Evolutionary conservation across 2,888 invertebrate species (phyloP).

Genomic region (Caradrina kadenii): DNA sequence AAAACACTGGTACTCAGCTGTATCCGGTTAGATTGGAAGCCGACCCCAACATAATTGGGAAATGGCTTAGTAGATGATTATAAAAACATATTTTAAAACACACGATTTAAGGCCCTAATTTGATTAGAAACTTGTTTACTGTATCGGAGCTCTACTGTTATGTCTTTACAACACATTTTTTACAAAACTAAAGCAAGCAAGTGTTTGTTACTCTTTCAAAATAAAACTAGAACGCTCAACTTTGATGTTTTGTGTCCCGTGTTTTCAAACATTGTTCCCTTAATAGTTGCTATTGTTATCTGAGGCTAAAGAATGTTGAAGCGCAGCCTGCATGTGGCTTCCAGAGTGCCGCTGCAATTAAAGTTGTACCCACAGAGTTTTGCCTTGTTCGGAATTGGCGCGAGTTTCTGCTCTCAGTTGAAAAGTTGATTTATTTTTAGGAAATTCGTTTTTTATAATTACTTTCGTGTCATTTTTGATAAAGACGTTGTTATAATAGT

Average conservation of each 20-base stretch:
- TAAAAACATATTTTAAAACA: too few relatives aligned
- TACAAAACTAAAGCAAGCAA: not conserved
- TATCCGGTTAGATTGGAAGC: too few relatives aligned
- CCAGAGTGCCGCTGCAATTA: slow-evolving; percentile 49
- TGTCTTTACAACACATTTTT: too few relatives aligned
- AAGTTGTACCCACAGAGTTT: slow-evolving; percentile 42
- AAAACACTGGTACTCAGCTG: too few relatives aligned
- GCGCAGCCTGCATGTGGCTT: slow-evolving; percentile 35
- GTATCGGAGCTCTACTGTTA: too few relatives aligned
- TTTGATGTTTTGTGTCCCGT: slow-evolving; percentile 24
- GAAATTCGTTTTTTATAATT: not conserved
- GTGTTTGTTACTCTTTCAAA: not conserved
- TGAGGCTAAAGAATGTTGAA: slow-evolving; percentile 36
- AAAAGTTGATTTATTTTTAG: slow-evolving; percentile 12
- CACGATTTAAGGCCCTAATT: too few relatives aligned
- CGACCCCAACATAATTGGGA: too few relatives aligned
- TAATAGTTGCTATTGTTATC: slow-evolving; percentile 41
- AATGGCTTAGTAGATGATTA: too few relatives aligned
- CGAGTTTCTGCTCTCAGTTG: slow-evolving; percentile 1
- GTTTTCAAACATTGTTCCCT: slow-evolving; percentile 17
- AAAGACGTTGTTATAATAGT: not conserved
- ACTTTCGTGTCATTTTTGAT: not conserved
- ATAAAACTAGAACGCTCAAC: slow-evolving; percentile 2
- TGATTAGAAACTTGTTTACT: too few relatives aligned
- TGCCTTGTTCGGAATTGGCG: slow-evolving; percentile 17